These are phyloP conservation scores for Psammodynastes pulverulentus DNA, from an alignment of 2,113 vertebrate genomes.

Conservation along the genomic window DNA sequence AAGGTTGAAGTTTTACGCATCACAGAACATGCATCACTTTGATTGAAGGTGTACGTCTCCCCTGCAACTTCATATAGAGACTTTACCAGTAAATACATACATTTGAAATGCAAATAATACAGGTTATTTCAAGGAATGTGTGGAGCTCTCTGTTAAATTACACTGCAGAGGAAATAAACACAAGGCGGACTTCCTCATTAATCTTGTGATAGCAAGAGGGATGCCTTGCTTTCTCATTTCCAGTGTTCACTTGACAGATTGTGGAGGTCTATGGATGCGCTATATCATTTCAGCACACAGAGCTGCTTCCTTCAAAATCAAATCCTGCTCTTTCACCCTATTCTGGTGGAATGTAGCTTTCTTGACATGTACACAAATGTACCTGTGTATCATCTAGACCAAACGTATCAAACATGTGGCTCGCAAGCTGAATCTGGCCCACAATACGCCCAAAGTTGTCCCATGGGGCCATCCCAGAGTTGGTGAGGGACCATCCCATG, in stretches of 20 bases:
- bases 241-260: background rate
- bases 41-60: background rate
- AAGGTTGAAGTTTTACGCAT: background rate
- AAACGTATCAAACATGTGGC: background rate
- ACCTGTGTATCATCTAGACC: background rate
- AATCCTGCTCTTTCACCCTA: background rate
- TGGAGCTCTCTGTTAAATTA: conserved; percentile 7
- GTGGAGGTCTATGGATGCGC: background rate
- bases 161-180: background rate
- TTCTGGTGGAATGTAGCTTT: background rate
- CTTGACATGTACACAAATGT: background rate
- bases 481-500: no score
- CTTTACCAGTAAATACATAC: background rate
- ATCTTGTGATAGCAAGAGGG: conserved; percentile 5
- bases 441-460: no score
- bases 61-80: background rate
- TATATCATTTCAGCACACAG: background rate
- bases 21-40: background rate
- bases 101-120: background rate
- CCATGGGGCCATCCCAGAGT: no score
- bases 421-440: rapidly evolving
- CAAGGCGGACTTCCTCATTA: conserved; percentile 10
- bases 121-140: background rate
- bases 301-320: background rate
- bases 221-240: background rate